Base-by-base conservation (phyloP, 2,888 invertebrate genomes). In the Perdita meconis region DNA sequence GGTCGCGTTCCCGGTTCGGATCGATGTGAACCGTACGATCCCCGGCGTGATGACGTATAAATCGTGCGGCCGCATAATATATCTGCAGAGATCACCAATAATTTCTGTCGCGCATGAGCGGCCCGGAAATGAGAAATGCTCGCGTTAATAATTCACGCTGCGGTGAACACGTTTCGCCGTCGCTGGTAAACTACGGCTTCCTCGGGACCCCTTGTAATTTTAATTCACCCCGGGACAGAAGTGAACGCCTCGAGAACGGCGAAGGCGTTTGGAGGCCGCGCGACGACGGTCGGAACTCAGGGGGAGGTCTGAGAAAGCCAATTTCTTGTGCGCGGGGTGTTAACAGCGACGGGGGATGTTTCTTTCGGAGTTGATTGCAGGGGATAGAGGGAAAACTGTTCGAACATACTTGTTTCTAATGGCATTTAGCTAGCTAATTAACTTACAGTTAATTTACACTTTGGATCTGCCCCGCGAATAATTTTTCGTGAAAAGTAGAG, bases 61-160 rank as follows among this genome's bases (percentile, higher is more conserved):
- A 77, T 78, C 65, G 78, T 44, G 26, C 16, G 61, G 64, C n/a
- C 47, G 69, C 55, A 69, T 78, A 78, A 78, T 78, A 77, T 70
- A 78, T 78, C 60, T 71, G 56, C 78, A 71, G 78, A 60, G 77
- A 70, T 77, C 70, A 57, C 77, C 77, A 74, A 70, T 70, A 77
- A 77, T 78, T 77, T 65, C 78, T 70, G 51, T 66, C 65, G 77
- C 65, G 65, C 77, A 53, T 57, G 74, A 47, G 61, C 70, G 57
- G 30, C 38, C 55, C 77, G 70, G 78, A 77, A 78, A 77, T 77
- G 78, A 78, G 78, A 78, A 77, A 77, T 64, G 78, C 70, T 61
- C 70, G 71, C 77, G 78, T 78, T 77, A 78, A 78, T 78, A 78
- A 78, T 78, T 78, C 78, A 69, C 69, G 56, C 16, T 12, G 77